Evolutionary conservation across 1,140 invertebrate genomes (phyloP).

Genomic region (Ips typographus): DNA sequence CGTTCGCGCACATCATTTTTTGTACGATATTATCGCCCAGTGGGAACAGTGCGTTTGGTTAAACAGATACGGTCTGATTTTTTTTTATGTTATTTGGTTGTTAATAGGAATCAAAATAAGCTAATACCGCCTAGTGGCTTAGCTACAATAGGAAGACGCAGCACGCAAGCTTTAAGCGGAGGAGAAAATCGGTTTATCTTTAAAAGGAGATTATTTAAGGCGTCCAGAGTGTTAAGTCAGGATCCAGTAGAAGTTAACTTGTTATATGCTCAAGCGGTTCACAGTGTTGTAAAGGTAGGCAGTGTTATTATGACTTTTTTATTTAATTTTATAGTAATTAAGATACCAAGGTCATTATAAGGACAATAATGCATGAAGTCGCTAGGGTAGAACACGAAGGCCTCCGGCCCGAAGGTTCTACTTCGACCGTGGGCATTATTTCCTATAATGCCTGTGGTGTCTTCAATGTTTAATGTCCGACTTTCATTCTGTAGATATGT

Average conservation of each 20-base stretch:
- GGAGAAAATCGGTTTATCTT: constrained; percentile 93
- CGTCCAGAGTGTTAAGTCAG: constrained; percentile 87
- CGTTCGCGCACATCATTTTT: constrained; percentile 88
- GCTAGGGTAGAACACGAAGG: no score
- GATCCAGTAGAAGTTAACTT: constrained; percentile 95
- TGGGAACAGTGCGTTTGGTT: constrained; percentile 77
- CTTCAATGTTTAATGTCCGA: no score
- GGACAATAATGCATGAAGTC: no score
- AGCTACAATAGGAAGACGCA: constrained; percentile 58
- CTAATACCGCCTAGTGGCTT: constrained; percentile 59
- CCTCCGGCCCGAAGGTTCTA: no score
- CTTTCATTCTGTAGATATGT: no score
- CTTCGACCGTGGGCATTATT: no score
- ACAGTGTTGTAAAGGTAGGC: constrained; percentile 88
- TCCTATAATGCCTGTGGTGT: no score
- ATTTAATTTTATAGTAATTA: no score
- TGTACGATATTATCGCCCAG: constrained; percentile 91
- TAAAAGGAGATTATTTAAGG: constrained; percentile 85
- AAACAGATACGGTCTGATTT: not conserved
- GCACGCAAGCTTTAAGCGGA: constrained; percentile 65
- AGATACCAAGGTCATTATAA: no score
- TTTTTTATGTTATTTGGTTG: constrained; percentile 12
- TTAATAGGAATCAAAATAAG: constrained; percentile 64
- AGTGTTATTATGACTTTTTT: not conserved
- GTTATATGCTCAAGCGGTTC: constrained; percentile 92